Conservation (phyloP, 2,113 vertebrate genomes). For the Muscicapa adusta region DNA sequence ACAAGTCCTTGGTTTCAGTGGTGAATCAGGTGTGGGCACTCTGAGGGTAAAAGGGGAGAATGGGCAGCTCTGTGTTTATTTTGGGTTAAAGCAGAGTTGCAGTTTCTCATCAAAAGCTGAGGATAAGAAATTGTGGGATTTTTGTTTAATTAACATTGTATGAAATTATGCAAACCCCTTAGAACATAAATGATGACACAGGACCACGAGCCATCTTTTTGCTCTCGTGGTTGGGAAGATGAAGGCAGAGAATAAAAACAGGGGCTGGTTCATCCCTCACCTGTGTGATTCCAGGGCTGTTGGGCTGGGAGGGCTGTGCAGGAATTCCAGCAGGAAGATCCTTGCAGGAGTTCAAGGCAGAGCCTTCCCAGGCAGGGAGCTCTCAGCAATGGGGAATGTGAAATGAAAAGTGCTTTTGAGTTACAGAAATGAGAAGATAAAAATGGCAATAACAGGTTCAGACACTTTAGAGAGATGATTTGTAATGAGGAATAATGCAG, state of each 20-base stretch:
- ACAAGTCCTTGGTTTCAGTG: not conserved
- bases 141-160: not conserved
- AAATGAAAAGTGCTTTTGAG: not conserved
- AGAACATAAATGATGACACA: rapidly evolving
- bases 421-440: not conserved
- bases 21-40: not conserved
- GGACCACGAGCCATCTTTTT: not conserved
- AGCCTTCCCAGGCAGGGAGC: not conserved
- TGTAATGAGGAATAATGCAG: constrained; percentile 61
- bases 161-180: not conserved
- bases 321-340: not conserved
- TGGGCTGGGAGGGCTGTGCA: not conserved
- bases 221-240: not conserved
- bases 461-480: not conserved
- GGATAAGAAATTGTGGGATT: not conserved
- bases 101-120: not conserved
- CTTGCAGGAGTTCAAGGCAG: not conserved
- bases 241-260: not conserved
- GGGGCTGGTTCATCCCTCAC: not conserved
- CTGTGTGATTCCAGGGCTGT: not conserved
- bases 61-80: not conserved
- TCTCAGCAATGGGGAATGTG: not conserved
- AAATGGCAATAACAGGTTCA: not conserved
- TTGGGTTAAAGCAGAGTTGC: not conserved
- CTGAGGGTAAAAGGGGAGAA: not conserved